Percentiles rank a stretch among this genome's conserved stretches.
Conservation (phyloP, 2,888 invertebrate species). For the Tridacna gigas region DNA sequence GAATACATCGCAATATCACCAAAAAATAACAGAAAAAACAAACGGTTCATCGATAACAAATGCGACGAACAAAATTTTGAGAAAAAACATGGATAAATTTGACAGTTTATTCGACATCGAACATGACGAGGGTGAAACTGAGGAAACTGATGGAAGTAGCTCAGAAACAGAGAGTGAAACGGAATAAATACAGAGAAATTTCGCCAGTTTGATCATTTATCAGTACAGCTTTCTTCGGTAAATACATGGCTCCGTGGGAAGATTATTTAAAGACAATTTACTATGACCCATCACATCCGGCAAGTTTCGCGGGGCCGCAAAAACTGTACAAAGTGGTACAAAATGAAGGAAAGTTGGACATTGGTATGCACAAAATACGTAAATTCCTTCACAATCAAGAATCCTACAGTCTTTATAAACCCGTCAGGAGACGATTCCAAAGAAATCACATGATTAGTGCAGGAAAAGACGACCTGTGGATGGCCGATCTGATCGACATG, state of each 20-base stretch:
- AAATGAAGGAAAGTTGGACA: conserved; percentile 60
- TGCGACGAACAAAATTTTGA: conserved; percentile 2
- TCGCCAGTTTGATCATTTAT: background rate
- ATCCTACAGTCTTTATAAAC: conserved; percentile 58
- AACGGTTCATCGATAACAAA: conserved; percentile 25
- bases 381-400: conserved; percentile 64
- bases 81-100: conserved; percentile 4
- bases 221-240: background rate
- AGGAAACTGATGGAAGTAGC: no score
- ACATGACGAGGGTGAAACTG: no score
- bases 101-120: no score
- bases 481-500: conserved; percentile 61
- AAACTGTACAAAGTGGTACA: conserved; percentile 57
- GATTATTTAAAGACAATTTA: conserved; percentile 59
- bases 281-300: conserved; percentile 51
- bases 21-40: background rate
- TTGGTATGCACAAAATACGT: conserved; percentile 63
- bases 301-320: conserved; percentile 58
- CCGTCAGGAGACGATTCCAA: conserved; percentile 42
- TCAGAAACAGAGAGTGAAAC: conserved; percentile 1
- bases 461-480: conserved; percentile 63
- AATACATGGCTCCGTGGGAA: conserved; percentile 47
- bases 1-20: conserved; percentile 17
- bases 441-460: conserved; percentile 53
- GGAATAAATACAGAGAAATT: background rate